Evolutionary conservation across 2,113 vertebrate species (phyloP), one percentile per base, ranked within the genome.

Genomic region (Lampris incognitus): DNA sequence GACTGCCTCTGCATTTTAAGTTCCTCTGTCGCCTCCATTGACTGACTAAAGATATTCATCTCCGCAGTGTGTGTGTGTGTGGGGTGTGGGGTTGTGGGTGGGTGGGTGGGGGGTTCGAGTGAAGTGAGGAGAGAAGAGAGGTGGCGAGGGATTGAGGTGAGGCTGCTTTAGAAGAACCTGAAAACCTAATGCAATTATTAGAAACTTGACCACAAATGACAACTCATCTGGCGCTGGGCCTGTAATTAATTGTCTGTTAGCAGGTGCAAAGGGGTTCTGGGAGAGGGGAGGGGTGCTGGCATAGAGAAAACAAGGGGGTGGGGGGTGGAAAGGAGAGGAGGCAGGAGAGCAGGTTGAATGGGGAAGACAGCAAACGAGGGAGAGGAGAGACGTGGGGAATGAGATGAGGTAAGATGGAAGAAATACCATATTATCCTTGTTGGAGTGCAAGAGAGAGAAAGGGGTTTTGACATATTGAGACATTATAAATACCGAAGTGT

Each of bases 181-280:
- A 80, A 86, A 85, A 84, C 84, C 80, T 90, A 90, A 92, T 89
- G 88, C 86, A 91, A 88, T 93, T 93, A 94, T 92, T 92, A 88
- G 87, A 92, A 93, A 92, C 85, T 88, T 90, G 82, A 93, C 83
- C 87, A 84, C 88, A 89, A 89, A 93, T 92, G 87, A 89, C 90
- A 93, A 86, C 88, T 94, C 87, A 83, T 92, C 87, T 87, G 68
- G 75, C 39, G 69, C 86, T 38, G 59, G 71, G 76, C 49, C 82
- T 91, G 90, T 93, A 90, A 92, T 94, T 93, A 94, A 93, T 93
- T 91, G 84, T 88, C 85, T 85, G 79, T 82, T 88, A 82, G 85
- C 83, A 86, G 65, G 85, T 76, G 74, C 65, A 57, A 50, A 4
- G 65, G 55, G 78, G 66, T 71, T 84, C 24, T 48, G 63, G 56